Evolutionary conservation across 2,888 invertebrate species (phyloP), one percentile per base, ranked within the genome.

Genomic region (Drosophila algonquin): DNA sequence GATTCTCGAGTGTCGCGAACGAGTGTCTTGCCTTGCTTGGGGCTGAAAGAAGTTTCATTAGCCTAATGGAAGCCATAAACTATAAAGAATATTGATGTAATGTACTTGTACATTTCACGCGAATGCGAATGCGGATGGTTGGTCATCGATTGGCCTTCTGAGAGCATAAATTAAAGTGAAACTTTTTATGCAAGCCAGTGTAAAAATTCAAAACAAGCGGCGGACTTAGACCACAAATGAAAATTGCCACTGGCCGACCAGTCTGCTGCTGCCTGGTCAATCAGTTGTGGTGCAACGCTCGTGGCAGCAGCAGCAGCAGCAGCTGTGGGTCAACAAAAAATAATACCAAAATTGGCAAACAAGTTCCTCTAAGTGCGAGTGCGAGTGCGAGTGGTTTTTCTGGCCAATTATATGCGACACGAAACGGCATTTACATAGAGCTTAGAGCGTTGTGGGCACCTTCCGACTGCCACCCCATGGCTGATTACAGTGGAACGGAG

Each of bases 341-440:
- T 45, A 24, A 61, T 61, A 10, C 56, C 65, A 18, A 81, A 81
- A 84, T 78, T 87, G 81, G 79, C 81, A 80, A 80, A 80, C 80
- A 72, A 69, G 80, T 80, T 80, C 75, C 40, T 7, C 40, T 7
- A n/a, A 40, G 40, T 70, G 27, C 50, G 51, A 63, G 64, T 63
- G 27, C 30, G 21, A 24, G 16, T 21, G 18, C 54, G 40, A 54
- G 35, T 56, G 21, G 55, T n/a, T 52, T 46, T 14, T 27, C 50
- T 51, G 32, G 45, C 71, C 71, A 67, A 67, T 67, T 67, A 57
- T 67, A 71, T 67, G 70, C 70, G 67, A 59, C 67, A 57, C 67
- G 67, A 57, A 67, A 57, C 71, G 64, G 58, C 55, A 58, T 58
- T 58, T 53, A 54, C 58, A 54, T 53, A 35, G 53, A 40, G 35